Percentiles rank a stretch among this genome's conserved stretches.
phyloP scores from a whole-genome alignment of 2,888 invertebrate species.

The Andrena dorsata region DNA sequence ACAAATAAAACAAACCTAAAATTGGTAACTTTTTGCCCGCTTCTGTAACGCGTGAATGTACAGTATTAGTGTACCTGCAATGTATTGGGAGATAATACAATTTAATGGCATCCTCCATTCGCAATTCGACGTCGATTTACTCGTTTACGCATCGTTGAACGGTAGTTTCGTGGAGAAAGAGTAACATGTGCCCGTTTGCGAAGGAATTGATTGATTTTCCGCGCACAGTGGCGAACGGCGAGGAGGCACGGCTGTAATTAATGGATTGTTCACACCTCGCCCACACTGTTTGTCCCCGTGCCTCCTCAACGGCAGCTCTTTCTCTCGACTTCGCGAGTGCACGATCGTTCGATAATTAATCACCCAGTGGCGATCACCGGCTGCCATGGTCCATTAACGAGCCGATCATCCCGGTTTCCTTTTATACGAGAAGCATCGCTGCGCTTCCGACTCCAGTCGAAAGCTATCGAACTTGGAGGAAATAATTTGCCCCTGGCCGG shows the following conservation, averaged over 20 bases:
- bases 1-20: too few species aligned
- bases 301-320: slow-evolving; percentile 31
- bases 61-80: too few species aligned
- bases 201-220: slow-evolving; percentile 56
- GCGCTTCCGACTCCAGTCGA: slow-evolving; percentile 39
- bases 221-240: slow-evolving; percentile 38
- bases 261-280: slow-evolving; percentile 79
- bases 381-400: slow-evolving; percentile 67
- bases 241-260: slow-evolving; percentile 70
- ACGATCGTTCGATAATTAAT: slow-evolving; percentile 76
- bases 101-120: too few species aligned
- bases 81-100: too few species aligned
- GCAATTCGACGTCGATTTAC: slow-evolving; percentile 10
- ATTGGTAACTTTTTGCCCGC: too few species aligned
- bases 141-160: slow-evolving; percentile 10
- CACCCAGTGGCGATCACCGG: slow-evolving; percentile 72
- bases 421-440: slow-evolving; percentile 37
- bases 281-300: slow-evolving; percentile 69
- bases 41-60: too few species aligned
- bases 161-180: slow-evolving; percentile 18
- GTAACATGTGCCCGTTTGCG: slow-evolving; percentile 21
- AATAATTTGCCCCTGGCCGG: slow-evolving; percentile 32
- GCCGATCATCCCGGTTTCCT: slow-evolving; percentile 66
- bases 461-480: slow-evolving; percentile 24
- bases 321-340: slow-evolving; percentile 34